phyloP scores from a whole-genome alignment of 2,888 invertebrate genomes.

The Cataglyphis cursor region DNA sequence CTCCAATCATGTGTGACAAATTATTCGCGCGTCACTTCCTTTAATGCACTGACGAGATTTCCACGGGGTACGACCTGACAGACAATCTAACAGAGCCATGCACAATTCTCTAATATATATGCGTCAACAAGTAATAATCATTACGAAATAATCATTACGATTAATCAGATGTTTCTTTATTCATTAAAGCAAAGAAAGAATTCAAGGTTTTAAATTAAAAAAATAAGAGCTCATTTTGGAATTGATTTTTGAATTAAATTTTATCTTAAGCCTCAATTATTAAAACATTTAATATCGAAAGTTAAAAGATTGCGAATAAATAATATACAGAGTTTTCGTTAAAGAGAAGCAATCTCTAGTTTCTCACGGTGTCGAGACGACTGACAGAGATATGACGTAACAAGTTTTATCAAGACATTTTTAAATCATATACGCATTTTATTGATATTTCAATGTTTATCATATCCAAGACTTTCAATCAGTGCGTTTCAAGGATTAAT shows the following conservation, averaged over 20 bases:
- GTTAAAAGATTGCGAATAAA: not conserved
- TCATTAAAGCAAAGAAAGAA: not conserved
- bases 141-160: constrained; percentile 7
- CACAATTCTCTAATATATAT: not conserved
- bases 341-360: not conserved
- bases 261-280: not conserved
- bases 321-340: not conserved
- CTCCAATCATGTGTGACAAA: constrained; percentile 83
- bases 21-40: constrained; percentile 83
- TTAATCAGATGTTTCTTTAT: not conserved
- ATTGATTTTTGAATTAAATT: not conserved
- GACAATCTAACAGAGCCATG: constrained; percentile 15
- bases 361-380: not conserved
- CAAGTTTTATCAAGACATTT: not conserved
- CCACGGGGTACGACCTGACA: constrained; percentile 31
- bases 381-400: not conserved
- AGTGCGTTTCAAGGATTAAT: not conserved
- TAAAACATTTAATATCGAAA: not conserved
- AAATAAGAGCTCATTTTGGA: not conserved
- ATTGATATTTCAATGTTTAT: not conserved
- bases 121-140: not conserved
- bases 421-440: not conserved
- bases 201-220: not conserved
- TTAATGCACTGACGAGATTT: constrained; percentile 60
- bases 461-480: not conserved